Percentiles rank a stretch among this genome's conserved stretches.
phyloP scores from a whole-genome alignment of 2,888 invertebrate species.

The Pollenia amentaria region DNA sequence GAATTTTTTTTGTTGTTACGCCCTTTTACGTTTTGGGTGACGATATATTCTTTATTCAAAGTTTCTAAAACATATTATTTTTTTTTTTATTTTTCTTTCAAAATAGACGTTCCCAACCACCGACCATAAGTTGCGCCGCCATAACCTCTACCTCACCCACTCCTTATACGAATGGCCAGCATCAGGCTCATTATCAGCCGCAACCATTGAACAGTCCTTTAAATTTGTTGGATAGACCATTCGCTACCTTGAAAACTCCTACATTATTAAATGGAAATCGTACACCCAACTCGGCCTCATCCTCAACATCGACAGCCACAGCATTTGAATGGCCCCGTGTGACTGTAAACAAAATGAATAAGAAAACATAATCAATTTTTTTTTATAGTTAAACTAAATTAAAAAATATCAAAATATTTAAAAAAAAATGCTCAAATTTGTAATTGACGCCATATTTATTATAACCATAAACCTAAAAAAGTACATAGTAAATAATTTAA shows the following conservation, averaged over 20 bases:
- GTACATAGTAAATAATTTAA: constrained; percentile 1
- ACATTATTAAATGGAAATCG: constrained; percentile 71
- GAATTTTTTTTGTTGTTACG: no score
- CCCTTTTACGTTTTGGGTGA: no score
- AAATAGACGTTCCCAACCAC: constrained; percentile 74
- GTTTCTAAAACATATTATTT: background rate
- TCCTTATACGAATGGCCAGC: constrained; percentile 35
- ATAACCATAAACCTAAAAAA: background rate
- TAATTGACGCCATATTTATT: constrained; percentile 62
- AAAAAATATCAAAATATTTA: background rate
- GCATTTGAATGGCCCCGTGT: constrained; percentile 72
- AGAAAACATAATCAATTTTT: constrained; percentile 54
- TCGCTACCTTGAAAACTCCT: constrained; percentile 77
- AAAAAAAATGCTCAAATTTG: constrained; percentile 60
- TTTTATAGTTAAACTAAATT: constrained; percentile 32
- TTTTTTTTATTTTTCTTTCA: constrained; percentile 5
- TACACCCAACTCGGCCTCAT: constrained; percentile 61
- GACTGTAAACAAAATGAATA: constrained; percentile 39
- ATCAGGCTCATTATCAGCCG: constrained; percentile 47
- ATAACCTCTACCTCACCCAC: constrained; percentile 67
- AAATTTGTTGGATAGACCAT: constrained; percentile 70
- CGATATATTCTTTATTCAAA: no score
- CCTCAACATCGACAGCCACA: constrained; percentile 63
- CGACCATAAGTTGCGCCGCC: constrained; percentile 70
- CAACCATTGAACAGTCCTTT: constrained; percentile 76